Percentiles rank a stretch among this genome's conserved stretches.
Conservation (phyloP, 2,113 vertebrate species). For the Hyla sarda region DNA sequence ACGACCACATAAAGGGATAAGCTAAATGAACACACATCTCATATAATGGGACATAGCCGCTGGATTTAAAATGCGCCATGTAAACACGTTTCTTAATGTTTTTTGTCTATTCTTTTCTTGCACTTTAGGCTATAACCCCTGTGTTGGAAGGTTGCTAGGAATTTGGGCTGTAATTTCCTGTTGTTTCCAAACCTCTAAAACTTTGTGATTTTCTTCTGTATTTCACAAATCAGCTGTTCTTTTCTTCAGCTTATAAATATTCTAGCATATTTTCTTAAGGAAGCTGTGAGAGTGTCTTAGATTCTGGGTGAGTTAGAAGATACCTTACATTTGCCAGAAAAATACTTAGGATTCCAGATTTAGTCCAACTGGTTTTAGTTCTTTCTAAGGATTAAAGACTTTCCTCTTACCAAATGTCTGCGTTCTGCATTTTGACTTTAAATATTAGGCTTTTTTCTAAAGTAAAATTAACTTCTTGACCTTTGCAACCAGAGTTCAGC, state of each 20-base stretch:
- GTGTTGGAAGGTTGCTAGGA: slow-evolving; percentile 51
- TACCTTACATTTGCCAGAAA: background rate
- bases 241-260: slow-evolving; percentile 67
- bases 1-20: slow-evolving; percentile 40
- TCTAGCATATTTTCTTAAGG: slow-evolving; percentile 62
- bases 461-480: no score
- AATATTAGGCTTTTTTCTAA: no score
- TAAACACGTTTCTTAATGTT: slow-evolving; percentile 47
- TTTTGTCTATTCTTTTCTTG: slow-evolving; percentile 23
- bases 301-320: slow-evolving; percentile 52
- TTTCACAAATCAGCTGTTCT: slow-evolving; percentile 68
- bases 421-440: background rate
- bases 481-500: no score
- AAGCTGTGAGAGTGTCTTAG: background rate
- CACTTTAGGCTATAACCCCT: slow-evolving; percentile 41
- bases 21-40: slow-evolving; percentile 44
- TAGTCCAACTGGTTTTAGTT: background rate
- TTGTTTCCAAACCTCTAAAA: slow-evolving; percentile 46
- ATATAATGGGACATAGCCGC: slow-evolving; percentile 16
- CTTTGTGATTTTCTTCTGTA: background rate
- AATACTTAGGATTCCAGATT: slow-evolving; percentile 4
- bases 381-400: background rate
- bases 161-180: slow-evolving; percentile 71
- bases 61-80: slow-evolving; percentile 22
- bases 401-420: background rate